Percentiles rank a stretch among this genome's conserved stretches.
Conservation (phyloP, 2,888 invertebrate species). For the Dolichomitus sp. region DNA sequence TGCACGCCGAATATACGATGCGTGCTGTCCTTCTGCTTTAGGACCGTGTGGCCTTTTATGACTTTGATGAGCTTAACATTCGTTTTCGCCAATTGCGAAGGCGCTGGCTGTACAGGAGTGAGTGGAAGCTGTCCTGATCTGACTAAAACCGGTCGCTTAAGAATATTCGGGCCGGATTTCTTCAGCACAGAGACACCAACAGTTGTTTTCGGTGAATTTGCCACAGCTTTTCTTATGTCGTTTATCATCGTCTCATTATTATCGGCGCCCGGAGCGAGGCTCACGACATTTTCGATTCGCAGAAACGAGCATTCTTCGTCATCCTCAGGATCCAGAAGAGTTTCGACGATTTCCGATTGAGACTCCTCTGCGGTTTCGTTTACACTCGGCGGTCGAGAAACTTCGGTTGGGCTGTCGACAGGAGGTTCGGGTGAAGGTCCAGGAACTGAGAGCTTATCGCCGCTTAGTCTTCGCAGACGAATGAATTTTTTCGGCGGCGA, state of each 20-base stretch:
- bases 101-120: background rate
- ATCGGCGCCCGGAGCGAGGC: slow-evolving; percentile 85
- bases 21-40: slow-evolving; percentile 69
- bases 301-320: slow-evolving; percentile 81
- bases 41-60: slow-evolving; percentile 65
- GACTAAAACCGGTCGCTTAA: slow-evolving; percentile 74
- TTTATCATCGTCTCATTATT: slow-evolving; percentile 74
- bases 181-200: slow-evolving; percentile 78
- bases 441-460: slow-evolving; percentile 85
- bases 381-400: slow-evolving; percentile 30
- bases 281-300: slow-evolving; percentile 88
- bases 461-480: slow-evolving; percentile 86
- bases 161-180: slow-evolving; percentile 75
- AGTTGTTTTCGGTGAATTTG: slow-evolving; percentile 74
- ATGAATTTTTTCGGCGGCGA: slow-evolving; percentile 83
- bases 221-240: slow-evolving; percentile 80
- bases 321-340: slow-evolving; percentile 46
- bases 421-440: slow-evolving; percentile 41
- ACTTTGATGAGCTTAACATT: slow-evolving; percentile 80
- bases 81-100: slow-evolving; percentile 31
- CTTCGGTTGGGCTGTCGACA: slow-evolving; percentile 11
- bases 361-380: slow-evolving; percentile 47
- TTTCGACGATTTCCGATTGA: slow-evolving; percentile 51
- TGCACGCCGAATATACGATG: slow-evolving; percentile 42
- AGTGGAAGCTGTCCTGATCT: background rate